Evolutionary conservation across 2,888 invertebrate species (phyloP).

Genomic region (Norana najaformis): DNA sequence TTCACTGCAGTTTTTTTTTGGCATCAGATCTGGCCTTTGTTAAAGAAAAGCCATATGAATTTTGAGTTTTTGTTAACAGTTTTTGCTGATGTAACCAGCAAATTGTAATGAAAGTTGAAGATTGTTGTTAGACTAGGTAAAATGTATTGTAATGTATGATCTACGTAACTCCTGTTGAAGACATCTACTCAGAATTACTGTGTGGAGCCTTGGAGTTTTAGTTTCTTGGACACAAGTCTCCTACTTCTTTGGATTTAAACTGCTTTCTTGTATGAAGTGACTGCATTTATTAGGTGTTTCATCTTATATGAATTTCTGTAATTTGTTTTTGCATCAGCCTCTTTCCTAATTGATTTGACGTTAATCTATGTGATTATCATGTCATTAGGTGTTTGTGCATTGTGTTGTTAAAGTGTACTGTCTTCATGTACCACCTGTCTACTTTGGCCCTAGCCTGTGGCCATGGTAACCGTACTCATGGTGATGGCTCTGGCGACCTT

Average conservation of each 20-base stretch:
- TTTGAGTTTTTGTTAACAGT: neutral
- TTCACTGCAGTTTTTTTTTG: conserved; percentile 1
- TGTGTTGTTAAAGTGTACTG: neutral
- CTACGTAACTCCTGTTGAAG: too few relatives aligned
- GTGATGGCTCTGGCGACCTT: neutral
- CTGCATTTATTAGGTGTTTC: too few relatives aligned
- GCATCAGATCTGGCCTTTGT: neutral
- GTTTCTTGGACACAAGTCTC: too few relatives aligned
- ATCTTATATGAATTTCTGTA: too few relatives aligned
- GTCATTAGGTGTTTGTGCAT: neutral
- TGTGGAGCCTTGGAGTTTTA: too few relatives aligned
- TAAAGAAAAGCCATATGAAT: neutral
- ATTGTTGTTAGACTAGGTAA: neutral
- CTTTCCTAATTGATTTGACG: neutral
- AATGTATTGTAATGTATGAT: too few relatives aligned
- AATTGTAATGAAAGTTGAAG: neutral
- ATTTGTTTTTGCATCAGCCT: too few relatives aligned
- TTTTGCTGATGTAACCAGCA: neutral
- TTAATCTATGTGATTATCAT: neutral
- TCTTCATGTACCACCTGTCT: neutral
- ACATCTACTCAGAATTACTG: too few relatives aligned
- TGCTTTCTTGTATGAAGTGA: too few relatives aligned
- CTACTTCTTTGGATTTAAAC: too few relatives aligned
- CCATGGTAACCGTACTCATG: neutral
- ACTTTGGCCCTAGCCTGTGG: too few relatives aligned